Evolutionary conservation across 1,140 invertebrate species (phyloP).

Genomic region (Andrena cerasifolii): DNA sequence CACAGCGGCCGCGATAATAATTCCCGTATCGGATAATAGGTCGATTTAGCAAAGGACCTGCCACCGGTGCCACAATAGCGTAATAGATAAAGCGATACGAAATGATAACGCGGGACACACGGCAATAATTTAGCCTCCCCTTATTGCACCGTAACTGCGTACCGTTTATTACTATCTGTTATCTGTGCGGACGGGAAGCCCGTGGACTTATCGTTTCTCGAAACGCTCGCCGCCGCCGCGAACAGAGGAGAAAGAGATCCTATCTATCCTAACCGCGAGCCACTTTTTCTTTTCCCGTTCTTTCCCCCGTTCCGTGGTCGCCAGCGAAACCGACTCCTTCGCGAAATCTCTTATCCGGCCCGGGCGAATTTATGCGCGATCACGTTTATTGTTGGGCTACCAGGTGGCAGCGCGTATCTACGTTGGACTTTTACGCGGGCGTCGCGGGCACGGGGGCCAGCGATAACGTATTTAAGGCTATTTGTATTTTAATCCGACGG

Average conservation of each 20-base stretch:
- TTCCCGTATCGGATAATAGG: slow-evolving; percentile 57
- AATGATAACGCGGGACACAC: slow-evolving; percentile 59
- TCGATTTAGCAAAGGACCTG: slow-evolving; percentile 54
- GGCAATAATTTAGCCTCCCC: slow-evolving; percentile 57
- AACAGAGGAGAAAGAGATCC: slow-evolving; percentile 29
- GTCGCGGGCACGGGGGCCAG: no score
- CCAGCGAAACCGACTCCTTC: slow-evolving; percentile 24
- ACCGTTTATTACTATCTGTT: slow-evolving; percentile 65
- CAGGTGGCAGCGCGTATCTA: background rate
- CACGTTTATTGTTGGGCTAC: slow-evolving; percentile 13
- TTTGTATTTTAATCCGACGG: slow-evolving; percentile 4
- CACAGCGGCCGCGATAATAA: slow-evolving; percentile 43
- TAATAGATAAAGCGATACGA: slow-evolving; percentile 60
- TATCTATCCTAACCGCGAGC: slow-evolving; percentile 35
- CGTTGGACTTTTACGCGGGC: slow-evolving; percentile 2
- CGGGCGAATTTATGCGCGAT: slow-evolving; percentile 30
- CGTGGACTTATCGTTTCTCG: slow-evolving; percentile 41
- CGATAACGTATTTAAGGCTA: slow-evolving; percentile 21
- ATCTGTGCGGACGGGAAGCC: slow-evolving; percentile 39
- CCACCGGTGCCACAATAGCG: slow-evolving; percentile 40
- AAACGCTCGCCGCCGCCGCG: slow-evolving; percentile 36
- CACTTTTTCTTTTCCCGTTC: background rate
- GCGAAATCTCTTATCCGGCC: slow-evolving; percentile 49
- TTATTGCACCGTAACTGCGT: slow-evolving; percentile 36
- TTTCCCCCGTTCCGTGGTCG: background rate